These are phyloP conservation scores for Campopleginae sp. DNA, from an alignment of 2,888 invertebrate species.

Conservation along the genomic window DNA sequence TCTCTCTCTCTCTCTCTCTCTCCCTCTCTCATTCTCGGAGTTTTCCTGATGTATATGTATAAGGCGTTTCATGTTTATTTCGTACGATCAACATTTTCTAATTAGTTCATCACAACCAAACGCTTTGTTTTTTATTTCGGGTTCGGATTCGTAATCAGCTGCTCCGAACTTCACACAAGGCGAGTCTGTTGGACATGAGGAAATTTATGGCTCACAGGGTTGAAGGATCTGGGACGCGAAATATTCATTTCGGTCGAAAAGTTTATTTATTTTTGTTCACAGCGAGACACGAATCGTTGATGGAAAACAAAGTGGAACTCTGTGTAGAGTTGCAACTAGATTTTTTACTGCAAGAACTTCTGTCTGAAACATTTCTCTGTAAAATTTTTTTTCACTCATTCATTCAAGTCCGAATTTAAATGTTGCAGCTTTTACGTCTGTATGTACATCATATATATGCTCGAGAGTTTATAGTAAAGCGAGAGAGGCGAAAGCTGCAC, in stretches of 20 bases:
- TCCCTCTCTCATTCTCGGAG: constrained; percentile 4
- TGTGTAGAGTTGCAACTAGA: background rate
- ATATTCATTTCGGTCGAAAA: no score
- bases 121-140: no score
- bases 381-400: background rate
- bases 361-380: background rate
- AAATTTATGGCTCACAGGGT: no score
- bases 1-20: background rate
- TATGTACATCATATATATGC: background rate
- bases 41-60: background rate
- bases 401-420: background rate
- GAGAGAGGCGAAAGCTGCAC: constrained; percentile 20
- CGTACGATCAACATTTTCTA: background rate
- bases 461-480: constrained; percentile 15
- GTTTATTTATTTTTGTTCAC: no score
- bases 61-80: background rate
- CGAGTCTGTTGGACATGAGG: no score
- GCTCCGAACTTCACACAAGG: no score
- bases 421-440: constrained; percentile 1
- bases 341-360: background rate
- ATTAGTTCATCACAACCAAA: background rate
- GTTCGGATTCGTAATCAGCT: no score
- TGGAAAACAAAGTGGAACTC: background rate
- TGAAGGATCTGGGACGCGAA: no score
- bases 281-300: background rate